These are phyloP conservation scores for Scaptomyza hsui DNA, from an alignment of 1,140 invertebrate genomes.

Conservation along the genomic window DNA sequence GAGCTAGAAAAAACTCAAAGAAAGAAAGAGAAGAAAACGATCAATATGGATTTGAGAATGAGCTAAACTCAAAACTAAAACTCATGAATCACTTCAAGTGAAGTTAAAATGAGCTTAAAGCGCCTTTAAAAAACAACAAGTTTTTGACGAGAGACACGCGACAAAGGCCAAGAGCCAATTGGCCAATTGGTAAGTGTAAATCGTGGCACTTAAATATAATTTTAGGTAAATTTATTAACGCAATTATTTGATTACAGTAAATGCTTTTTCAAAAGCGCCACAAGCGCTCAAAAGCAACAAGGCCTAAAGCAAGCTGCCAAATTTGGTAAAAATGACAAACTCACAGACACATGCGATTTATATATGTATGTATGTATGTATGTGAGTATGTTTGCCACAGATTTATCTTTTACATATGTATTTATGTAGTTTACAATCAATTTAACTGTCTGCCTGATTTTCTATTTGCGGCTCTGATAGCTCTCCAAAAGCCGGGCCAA, in stretches of 20 bases:
- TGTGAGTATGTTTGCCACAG: slow-evolving; percentile 22
- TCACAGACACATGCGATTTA: slow-evolving; percentile 15
- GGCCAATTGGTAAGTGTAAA: slow-evolving; percentile 55
- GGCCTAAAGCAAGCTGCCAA: slow-evolving; percentile 49
- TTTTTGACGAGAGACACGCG: slow-evolving; percentile 55
- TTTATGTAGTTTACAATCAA: slow-evolving; percentile 63
- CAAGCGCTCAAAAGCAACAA: slow-evolving; percentile 20
- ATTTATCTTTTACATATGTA: slow-evolving; percentile 48
- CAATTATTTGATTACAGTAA: slow-evolving; percentile 71
- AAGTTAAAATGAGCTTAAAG: not conserved
- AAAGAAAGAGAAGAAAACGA: not conserved
- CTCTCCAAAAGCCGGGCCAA: slow-evolving; percentile 17
- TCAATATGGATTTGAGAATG: slow-evolving; percentile 1
- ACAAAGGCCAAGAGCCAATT: slow-evolving; percentile 52
- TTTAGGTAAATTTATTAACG: slow-evolving; percentile 72
- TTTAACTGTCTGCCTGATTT: slow-evolving; percentile 72
- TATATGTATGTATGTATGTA: slow-evolving; percentile 28
- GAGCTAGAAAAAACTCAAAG: slow-evolving; percentile 7
- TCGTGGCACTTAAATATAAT: slow-evolving; percentile 57
- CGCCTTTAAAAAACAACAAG: slow-evolving; percentile 4
- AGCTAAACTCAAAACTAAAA: slow-evolving; percentile 5
- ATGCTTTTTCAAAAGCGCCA: slow-evolving; percentile 38
- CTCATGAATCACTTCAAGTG: not conserved
- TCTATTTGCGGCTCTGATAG: slow-evolving; percentile 54
- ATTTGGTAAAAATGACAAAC: slow-evolving; percentile 68